A percentile compares a stretch with the other conserved stretches of the same genome.
phyloP scores from a whole-genome alignment of 1,140 invertebrate species.

The Zaprionus inermis region DNA sequence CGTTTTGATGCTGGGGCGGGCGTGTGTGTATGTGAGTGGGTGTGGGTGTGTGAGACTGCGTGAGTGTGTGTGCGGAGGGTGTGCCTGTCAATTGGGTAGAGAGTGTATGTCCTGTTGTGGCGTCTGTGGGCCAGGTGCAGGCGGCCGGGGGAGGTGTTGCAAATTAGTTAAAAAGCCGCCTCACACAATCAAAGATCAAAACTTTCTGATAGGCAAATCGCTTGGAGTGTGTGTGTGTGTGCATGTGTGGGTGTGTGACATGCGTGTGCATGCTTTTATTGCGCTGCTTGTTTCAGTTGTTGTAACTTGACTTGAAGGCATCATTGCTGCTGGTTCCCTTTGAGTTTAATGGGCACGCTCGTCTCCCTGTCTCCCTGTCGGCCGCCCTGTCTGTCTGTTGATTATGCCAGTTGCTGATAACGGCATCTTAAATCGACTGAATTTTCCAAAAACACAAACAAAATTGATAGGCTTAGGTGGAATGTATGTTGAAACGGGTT shows the following conservation, averaged over 20 bases:
- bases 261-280: slow-evolving; percentile 53
- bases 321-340: slow-evolving; percentile 10
- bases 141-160: slow-evolving; percentile 47
- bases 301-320: slow-evolving; percentile 43
- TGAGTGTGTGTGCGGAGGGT: not conserved
- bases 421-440: slow-evolving; percentile 27
- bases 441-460: not conserved
- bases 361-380: not conserved
- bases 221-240: slow-evolving; percentile 25
- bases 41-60: no score
- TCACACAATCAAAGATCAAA: slow-evolving; percentile 79
- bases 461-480: slow-evolving; percentile 44
- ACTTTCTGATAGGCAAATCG: slow-evolving; percentile 75
- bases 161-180: slow-evolving; percentile 80
- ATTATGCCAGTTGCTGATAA: slow-evolving; percentile 41
- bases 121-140: not conserved
- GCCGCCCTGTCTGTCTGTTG: slow-evolving; percentile 19
- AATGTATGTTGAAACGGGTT: not conserved
- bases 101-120: not conserved
- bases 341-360: slow-evolving; percentile 54
- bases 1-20: slow-evolving; percentile 38
- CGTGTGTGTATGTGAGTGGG: not conserved
- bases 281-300: slow-evolving; percentile 27
- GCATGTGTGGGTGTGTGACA: slow-evolving; percentile 28
- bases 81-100: slow-evolving; percentile 7